These are phyloP conservation scores for Oryzias dopingdopingensis DNA, from an alignment of 2,797 vertebrate species.

Conservation along the genomic window DNA sequence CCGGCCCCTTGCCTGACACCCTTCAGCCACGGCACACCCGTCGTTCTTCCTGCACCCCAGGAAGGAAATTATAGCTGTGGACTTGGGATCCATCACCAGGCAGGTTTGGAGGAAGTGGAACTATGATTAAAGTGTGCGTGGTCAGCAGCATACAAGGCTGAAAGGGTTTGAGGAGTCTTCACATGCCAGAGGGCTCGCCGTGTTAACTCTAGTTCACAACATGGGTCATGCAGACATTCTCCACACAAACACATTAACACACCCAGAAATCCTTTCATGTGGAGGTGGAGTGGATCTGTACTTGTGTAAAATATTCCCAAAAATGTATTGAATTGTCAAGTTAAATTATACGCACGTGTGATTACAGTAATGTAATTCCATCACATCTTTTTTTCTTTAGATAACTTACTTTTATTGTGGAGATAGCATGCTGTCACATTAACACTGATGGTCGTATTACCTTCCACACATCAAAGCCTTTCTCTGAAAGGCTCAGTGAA, in stretches of 20 bases:
- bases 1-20: constrained; percentile 56
- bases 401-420: constrained; percentile 37
- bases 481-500: constrained; percentile 74
- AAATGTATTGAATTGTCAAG: constrained; percentile 10
- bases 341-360: constrained; percentile 21
- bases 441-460: constrained; percentile 77
- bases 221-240: constrained; percentile 49
- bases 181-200: constrained; percentile 56
- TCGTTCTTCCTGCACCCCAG: constrained; percentile 64
- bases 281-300: constrained; percentile 10
- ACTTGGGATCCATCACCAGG: constrained; percentile 63
- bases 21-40: constrained; percentile 65
- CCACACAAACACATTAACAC: constrained; percentile 24
- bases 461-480: constrained; percentile 80
- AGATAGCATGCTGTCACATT: constrained; percentile 61
- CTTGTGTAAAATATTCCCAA: too few relatives aligned
- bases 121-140: constrained; percentile 69
- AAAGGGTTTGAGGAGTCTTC: constrained; percentile 43
- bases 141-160: constrained; percentile 57
- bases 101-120: constrained; percentile 62
- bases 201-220: constrained; percentile 54
- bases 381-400: constrained; percentile 12
- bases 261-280: constrained; percentile 11
- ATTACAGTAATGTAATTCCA: constrained; percentile 11
- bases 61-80: constrained; percentile 70